Evolutionary conservation across 1,140 invertebrate genomes (phyloP), one percentile per base, ranked within the genome.

Genomic region (Copidosoma floridanum): DNA sequence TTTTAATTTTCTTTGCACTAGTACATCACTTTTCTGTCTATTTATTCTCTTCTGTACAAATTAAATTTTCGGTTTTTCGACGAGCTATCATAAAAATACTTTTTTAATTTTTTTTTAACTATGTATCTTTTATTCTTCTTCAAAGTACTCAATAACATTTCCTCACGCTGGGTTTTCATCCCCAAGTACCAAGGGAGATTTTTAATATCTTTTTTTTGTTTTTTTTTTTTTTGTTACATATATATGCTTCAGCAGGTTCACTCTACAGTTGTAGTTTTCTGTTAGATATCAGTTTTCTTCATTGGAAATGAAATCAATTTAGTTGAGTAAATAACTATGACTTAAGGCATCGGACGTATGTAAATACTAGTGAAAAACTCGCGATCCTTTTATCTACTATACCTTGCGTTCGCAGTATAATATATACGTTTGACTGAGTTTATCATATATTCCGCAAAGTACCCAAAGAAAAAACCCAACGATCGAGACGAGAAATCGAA

Each of bases 11-110:
- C n/a, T 44, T 38, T 21, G 35, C 24, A 53, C 24, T 40, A 48
- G 54, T 26, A 43, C 26, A 60, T 32, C 18, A 54, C n/a, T 27
- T 37, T 41, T n/a, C 35, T 26, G n/a, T 47, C 59, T 46, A 41
- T 37, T 47, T 35, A 14, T 48, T 32, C 29, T 55, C 38, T 59
- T 41, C 26, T 52, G 26, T 52, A 53, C 26, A 58, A 55, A 37
- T 38, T 26, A 61, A 63, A 54, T 62, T 11, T 47, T 55, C 60
- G 58, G 29, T 32, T 32, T 59, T 61, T 64, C 58, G 67, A 59
- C 55, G 65, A 71, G 63, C 69, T 72, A 68, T 65, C 69, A 76
- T 70, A 76, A 76, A 76, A 76, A 76, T 75, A 76, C 74, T 57
- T 65, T 76, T 66, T 68, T 65, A 32, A 8, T 32, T 32, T 32